Conservation (phyloP, 2,888 invertebrate genomes). For the Hirtodrosophila histrioides region DNA sequence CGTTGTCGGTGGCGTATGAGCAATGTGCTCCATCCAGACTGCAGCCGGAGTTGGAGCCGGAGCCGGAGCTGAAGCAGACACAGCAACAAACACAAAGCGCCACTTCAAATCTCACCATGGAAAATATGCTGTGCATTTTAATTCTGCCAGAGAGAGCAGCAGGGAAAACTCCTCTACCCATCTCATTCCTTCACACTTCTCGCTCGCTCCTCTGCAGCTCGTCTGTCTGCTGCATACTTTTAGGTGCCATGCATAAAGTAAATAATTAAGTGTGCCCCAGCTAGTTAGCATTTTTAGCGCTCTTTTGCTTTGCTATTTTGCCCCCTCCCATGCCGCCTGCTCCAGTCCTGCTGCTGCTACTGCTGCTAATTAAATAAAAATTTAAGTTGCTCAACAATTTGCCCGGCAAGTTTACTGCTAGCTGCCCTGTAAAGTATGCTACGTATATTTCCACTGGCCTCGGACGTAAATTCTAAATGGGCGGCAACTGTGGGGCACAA, state of each 20-base stretch:
- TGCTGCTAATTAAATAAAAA: slow-evolving; percentile 72
- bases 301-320: slow-evolving; percentile 36
- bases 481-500: slow-evolving; percentile 6
- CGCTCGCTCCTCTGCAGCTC: slow-evolving; percentile 11
- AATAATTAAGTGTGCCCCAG: slow-evolving; percentile 74
- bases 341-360: slow-evolving; percentile 2
- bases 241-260: slow-evolving; percentile 76
- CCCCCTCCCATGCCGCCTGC: not conserved
- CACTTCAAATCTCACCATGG: slow-evolving; percentile 69
- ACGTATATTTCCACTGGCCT: slow-evolving; percentile 1
- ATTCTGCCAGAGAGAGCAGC: slow-evolving; percentile 43
- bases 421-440: slow-evolving; percentile 25
- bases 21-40: slow-evolving; percentile 44
- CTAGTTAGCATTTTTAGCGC: slow-evolving; percentile 62
- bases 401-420: slow-evolving; percentile 45
- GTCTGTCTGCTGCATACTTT: slow-evolving; percentile 61
- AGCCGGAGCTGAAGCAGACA: slow-evolving; percentile 35
- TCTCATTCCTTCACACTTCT: not conserved
- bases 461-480: slow-evolving; percentile 9
- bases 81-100: slow-evolving; percentile 52
- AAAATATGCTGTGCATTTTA: slow-evolving; percentile 75
- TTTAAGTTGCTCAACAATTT: slow-evolving; percentile 70
- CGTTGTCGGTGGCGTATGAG: slow-evolving; percentile 52
- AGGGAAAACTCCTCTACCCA: slow-evolving; percentile 3
- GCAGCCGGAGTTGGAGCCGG: slow-evolving; percentile 4